Evolutionary conservation across 2,113 vertebrate species (phyloP), one percentile per base, ranked within the genome.

Genomic region (Pipa parva): DNA sequence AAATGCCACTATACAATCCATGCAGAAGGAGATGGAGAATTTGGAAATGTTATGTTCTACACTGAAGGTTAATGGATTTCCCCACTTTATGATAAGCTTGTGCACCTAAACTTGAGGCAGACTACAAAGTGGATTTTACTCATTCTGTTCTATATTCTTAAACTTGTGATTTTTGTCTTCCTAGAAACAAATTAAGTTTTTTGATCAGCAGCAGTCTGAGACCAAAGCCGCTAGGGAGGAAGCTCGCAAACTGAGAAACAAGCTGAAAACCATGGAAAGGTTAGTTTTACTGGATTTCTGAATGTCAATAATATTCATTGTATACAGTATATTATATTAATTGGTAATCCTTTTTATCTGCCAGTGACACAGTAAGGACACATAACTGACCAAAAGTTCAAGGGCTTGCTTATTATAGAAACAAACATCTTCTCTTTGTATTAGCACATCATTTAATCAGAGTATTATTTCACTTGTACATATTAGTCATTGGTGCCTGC

Each of bases 141-240:
- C 10, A 8, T 22, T 4, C 11, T 17, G 7, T 25, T 15, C 1
- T 8, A 15, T 51, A 17, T 54, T 50, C 7, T 52, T n/a, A 8
- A 42, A 42, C 12, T 52, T 37, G 8, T n/a, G 28, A 2, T 28
- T 61, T 3, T 4, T 75, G 45, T 61, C 56, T 66, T 74, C 36
- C 76, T 74, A 99, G 97, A 95, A 95, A 84, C 95, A 99, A 85
- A 93, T 98, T 92, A 87, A 83, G 45, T 97, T 86, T 75, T 72
- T 99, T 75, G 93, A 99, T 79, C 89, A 85, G 42, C 92, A 95
- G 67, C 90, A 92, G 59, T 84, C 86, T 37, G 92, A 95, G 10
- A 74, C 75, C 60, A 91, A 88, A 56, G 81, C 85, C 45, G 92
- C 90, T 2, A 95, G 89, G 71, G 93, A 97, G 11, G 95, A 99